A percentile compares a stretch with the other conserved stretches of the same genome.
Evolutionary conservation across 2,113 vertebrate species (phyloP).

Genomic region (Lagopus leucura): DNA sequence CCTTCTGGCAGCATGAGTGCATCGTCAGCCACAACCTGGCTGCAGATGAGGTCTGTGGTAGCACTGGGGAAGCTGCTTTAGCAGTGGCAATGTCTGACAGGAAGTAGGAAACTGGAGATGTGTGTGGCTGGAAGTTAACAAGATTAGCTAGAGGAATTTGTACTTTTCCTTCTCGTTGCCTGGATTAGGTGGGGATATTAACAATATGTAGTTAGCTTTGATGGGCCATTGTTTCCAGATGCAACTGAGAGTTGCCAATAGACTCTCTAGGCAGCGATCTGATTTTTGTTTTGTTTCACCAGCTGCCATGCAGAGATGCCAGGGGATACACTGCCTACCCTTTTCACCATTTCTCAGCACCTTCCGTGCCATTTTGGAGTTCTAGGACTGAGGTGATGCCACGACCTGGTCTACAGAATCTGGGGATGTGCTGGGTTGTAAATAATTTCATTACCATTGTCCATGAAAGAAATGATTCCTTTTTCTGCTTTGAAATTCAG

Average conservation of each 20-base stretch:
- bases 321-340: conserved; percentile 58
- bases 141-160: background rate
- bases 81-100: background rate
- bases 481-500: background rate
- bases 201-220: conserved; percentile 55
- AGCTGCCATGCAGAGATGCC: conserved; percentile 71
- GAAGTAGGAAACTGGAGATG: background rate
- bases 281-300: conserved; percentile 62
- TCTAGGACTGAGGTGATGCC: background rate
- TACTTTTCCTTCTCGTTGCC: background rate
- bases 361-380: conserved; percentile 7
- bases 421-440: background rate
- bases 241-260: conserved; percentile 67
- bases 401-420: background rate
- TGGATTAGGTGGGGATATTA: conserved; percentile 47
- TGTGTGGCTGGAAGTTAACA: background rate
- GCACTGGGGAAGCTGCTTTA: background rate
- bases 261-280: conserved; percentile 54
- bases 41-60: background rate
- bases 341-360: background rate
- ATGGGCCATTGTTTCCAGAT: conserved; percentile 72
- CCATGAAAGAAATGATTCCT: background rate
- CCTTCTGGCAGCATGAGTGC: background rate
- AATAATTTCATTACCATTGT: background rate
- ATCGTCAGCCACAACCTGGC: background rate